Conservation (phyloP, 2,888 invertebrate genomes). For the Synergus japonicus region DNA sequence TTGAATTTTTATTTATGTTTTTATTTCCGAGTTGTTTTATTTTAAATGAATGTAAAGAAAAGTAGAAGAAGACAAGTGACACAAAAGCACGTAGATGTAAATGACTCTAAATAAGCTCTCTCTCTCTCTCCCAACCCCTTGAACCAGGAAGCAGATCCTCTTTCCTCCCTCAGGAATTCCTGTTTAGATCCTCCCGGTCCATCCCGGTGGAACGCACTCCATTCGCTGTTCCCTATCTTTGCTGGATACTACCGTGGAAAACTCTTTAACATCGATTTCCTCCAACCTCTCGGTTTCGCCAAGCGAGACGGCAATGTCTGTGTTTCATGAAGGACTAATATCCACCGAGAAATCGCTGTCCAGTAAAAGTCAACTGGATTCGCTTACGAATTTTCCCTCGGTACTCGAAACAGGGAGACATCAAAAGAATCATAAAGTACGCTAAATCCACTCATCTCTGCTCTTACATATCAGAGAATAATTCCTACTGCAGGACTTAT, state of each 20-base stretch:
- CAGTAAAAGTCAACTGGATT: slow-evolving; percentile 33
- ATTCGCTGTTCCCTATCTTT: slow-evolving; percentile 14
- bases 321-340: slow-evolving; percentile 40
- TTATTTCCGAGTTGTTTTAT: background rate
- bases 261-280: slow-evolving; percentile 39
- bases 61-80: slow-evolving; percentile 16
- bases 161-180: slow-evolving; percentile 37
- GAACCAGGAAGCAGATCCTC: slow-evolving; percentile 18
- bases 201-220: slow-evolving; percentile 26
- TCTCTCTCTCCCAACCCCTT: background rate
- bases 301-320: slow-evolving; percentile 18
- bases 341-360: slow-evolving; percentile 23
- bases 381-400: slow-evolving; percentile 12
- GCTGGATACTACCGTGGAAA: background rate
- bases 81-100: slow-evolving; percentile 59
- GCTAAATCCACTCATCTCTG: background rate
- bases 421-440: slow-evolving; percentile 31
- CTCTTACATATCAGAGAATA: background rate
- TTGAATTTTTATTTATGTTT: background rate
- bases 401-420: background rate
- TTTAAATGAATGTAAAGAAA: background rate
- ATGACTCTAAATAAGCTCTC: slow-evolving; percentile 54
- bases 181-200: slow-evolving; percentile 29
- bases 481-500: background rate
- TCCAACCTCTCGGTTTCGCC: slow-evolving; percentile 15